Evolutionary conservation across 2,113 vertebrate genomes (phyloP).

Genomic region (Drymodes brunneopygia): DNA sequence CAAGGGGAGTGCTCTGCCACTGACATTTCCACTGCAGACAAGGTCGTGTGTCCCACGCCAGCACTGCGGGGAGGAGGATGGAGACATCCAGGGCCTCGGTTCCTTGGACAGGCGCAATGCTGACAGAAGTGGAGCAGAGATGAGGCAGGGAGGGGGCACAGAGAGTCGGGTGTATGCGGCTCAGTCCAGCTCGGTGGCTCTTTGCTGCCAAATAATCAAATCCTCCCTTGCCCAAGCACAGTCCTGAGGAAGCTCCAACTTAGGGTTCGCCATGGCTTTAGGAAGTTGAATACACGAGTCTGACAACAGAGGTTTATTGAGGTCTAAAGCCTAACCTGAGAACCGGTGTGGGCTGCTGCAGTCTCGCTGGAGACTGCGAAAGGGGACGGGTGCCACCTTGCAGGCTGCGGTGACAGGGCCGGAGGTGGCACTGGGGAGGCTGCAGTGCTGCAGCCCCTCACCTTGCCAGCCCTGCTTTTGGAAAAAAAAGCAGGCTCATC

Average conservation of each 20-base stretch:
- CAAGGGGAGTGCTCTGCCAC: neutral
- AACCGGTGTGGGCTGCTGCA: neutral
- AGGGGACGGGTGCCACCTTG: neutral
- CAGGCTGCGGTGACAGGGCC: neutral
- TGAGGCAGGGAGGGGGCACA: neutral
- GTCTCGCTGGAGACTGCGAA: neutral
- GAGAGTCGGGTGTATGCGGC: neutral
- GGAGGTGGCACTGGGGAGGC: neutral
- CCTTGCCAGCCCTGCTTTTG: neutral
- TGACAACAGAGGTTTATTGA: constrained; percentile 42
- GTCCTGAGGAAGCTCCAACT: neutral
- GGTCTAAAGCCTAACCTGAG: neutral
- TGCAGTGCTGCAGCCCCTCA: neutral
- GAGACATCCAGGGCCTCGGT: neutral
- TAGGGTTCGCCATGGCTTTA: neutral
- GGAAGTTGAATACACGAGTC: constrained; percentile 48
- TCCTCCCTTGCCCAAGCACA: neutral
- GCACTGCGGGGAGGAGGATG: neutral
- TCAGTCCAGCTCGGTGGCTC: neutral
- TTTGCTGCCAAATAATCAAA: neutral
- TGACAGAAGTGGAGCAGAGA: constrained; percentile 23
- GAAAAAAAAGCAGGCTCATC: neutral
- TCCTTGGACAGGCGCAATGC: constrained; percentile 23
- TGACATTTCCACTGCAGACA: neutral
- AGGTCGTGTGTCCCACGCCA: constrained; percentile 1